phyloP scores from a whole-genome alignment of 1,140 invertebrate species.

The Brachionus calyciflorus region DNA sequence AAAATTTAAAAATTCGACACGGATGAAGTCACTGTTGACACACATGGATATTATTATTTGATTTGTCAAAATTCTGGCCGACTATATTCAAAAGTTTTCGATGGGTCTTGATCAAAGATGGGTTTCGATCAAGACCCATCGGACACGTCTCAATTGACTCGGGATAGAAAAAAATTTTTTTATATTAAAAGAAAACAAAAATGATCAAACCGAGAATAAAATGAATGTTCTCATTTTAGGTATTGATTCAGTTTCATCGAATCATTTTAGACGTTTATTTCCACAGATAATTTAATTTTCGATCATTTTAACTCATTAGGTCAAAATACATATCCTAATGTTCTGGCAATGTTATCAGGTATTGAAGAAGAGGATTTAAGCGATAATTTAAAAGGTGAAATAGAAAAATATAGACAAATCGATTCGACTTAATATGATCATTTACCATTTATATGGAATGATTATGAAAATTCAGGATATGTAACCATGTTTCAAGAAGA shows the following conservation, averaged over 20 bases:
- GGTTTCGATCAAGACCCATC: not conserved
- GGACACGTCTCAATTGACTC: not conserved
- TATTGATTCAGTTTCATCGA: slow-evolving; percentile 76
- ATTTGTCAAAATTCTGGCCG: slow-evolving; percentile 7
- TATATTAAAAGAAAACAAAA: too few species aligned
- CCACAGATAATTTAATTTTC: slow-evolving; percentile 61
- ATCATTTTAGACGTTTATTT: slow-evolving; percentile 80
- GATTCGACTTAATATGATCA: slow-evolving; percentile 51
- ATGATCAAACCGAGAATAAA: slow-evolving; percentile 24
- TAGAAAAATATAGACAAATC: not conserved
- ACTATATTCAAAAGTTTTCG: not conserved
- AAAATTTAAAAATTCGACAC: not conserved
- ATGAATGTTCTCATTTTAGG: slow-evolving; percentile 73
- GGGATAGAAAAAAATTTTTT: too few species aligned
- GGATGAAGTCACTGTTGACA: not conserved
- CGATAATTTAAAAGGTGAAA: slow-evolving; percentile 1
- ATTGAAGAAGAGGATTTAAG: not conserved
- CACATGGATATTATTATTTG: slow-evolving; percentile 28
- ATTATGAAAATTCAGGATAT: slow-evolving; percentile 60
- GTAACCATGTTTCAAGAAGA: slow-evolving; percentile 63
- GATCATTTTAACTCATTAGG: slow-evolving; percentile 59
- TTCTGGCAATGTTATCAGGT: slow-evolving; percentile 55
- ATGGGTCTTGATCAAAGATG: not conserved
- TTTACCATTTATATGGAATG: slow-evolving; percentile 63
- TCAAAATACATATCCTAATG: slow-evolving; percentile 60